Evolutionary conservation across 2,797 vertebrate species (phyloP).

Genomic region (Molothrus ater): DNA sequence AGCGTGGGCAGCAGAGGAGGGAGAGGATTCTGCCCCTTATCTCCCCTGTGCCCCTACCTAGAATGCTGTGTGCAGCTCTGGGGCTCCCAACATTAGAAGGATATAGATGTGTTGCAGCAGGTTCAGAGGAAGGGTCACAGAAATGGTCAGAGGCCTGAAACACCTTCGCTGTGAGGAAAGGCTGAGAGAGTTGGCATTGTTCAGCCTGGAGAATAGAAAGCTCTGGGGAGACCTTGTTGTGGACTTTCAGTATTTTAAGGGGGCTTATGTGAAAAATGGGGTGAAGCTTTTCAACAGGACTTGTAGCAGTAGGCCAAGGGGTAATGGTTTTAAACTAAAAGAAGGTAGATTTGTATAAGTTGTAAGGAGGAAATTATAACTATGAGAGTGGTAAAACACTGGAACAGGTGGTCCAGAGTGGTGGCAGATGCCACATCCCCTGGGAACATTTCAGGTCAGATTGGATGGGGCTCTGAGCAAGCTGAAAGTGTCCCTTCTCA

Average conservation of each 20-base stretch:
- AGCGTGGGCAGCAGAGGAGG: neutral
- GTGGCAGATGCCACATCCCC: neutral
- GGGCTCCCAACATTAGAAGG: rapidly evolving
- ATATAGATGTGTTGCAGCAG: neutral
- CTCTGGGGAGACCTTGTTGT: neutral
- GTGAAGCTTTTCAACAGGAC: neutral
- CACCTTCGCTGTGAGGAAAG: neutral
- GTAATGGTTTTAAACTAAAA: neutral
- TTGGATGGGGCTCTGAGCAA: neutral
- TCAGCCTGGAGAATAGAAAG: neutral
- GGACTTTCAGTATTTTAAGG: neutral
- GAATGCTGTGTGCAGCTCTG: neutral
- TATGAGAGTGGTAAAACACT: neutral
- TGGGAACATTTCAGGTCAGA: neutral
- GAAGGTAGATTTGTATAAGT: neutral
- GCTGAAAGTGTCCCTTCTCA: neutral
- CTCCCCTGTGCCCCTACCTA: neutral
- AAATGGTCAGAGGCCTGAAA: neutral
- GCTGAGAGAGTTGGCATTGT: neutral
- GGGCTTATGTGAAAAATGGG: neutral
- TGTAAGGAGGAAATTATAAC: neutral
- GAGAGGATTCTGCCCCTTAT: neutral
- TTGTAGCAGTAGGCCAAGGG: neutral
- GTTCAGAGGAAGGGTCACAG: neutral
- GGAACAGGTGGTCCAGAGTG: neutral